Evolutionary conservation across 2,888 invertebrate genomes (phyloP), one percentile per base, ranked within the genome.

Genomic region (Euphydryas editha): DNA sequence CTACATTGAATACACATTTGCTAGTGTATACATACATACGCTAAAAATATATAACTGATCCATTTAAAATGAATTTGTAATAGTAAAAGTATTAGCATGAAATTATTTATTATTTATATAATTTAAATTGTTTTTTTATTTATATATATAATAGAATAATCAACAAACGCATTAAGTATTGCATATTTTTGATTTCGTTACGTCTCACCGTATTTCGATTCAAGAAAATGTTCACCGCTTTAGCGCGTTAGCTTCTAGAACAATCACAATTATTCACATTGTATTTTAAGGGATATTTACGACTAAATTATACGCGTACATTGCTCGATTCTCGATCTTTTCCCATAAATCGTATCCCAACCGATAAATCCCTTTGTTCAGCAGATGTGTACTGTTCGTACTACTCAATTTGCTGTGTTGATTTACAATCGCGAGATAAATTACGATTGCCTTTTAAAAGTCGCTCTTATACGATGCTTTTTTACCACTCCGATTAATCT

Each of bases 351-450:
- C 64, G 4, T 51, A 39, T 59, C 59, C 42, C 20, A 46, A 13
- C 37, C 36, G 21, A 60, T 55, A 44, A 47, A 18, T 46, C 37
- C 65, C 24, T 68, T 65, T 65, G 65, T 68, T 65, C 68, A 30
- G 30, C 8, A 39, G n/a, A 39, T 59, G 21, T 36, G 59, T 46
- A 59, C 55, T 15, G 42, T 44, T 44, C 42, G 42, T 37, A 59
- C 11, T 0, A 30, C 47, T 21, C 44, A 36, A 64, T 59, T 44
- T 15, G 18, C 30, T 8, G n/a, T 17, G n/a, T 42, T 59, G 51
- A 59, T 59, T 64, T 59, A 64, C 58, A 36, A 36, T 30, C 13
- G 20, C 59, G 24, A n/a, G 59, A 64, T 59, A 59, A 20, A 64
- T 64, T 39, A 64, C 18, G n/a, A 17, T 36, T 59, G 63, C 59